These are phyloP conservation scores for Narcine bancroftii DNA, from an alignment of 2,113 vertebrate species.

Conservation along the genomic window DNA sequence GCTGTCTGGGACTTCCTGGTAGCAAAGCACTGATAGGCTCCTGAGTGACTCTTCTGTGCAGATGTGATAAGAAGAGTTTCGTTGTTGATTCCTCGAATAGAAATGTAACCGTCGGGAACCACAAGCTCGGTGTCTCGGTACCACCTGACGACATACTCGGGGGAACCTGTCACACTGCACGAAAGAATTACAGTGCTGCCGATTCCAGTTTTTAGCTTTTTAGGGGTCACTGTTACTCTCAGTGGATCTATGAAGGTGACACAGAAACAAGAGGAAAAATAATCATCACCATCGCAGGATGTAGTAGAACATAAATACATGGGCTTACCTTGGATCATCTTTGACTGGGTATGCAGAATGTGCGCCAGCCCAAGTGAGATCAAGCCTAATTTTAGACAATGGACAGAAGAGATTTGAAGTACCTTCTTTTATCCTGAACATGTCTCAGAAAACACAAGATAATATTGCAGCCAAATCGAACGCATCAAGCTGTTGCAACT, in stretches of 20 bases:
- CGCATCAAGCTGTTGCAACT: neutral
- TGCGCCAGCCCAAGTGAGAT: neutral
- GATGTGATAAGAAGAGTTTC: constrained; percentile 91
- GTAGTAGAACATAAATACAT: neutral
- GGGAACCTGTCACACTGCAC: constrained; percentile 85
- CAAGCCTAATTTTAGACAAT: neutral
- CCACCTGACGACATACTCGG: constrained; percentile 83
- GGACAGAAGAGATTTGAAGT: neutral
- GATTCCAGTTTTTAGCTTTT: constrained; percentile 95
- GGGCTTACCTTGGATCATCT: neutral
- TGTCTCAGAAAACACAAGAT: neutral
- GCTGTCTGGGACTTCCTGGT: constrained; percentile 84
- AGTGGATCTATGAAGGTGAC: constrained; percentile 67
- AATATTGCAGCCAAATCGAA: neutral
- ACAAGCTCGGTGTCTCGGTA: constrained; percentile 91
- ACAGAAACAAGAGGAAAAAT: neutral
- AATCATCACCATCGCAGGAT: neutral
- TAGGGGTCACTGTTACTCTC: constrained; percentile 90
- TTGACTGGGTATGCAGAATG: neutral
- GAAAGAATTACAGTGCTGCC: constrained; percentile 96
- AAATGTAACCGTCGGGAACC: constrained; percentile 79
- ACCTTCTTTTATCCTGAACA: neutral
- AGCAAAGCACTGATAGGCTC: constrained; percentile 95
- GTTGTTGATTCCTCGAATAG: constrained; percentile 89
- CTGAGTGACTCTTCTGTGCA: constrained; percentile 91